Base-by-base conservation (phyloP, 2,888 invertebrate genomes). In the Machimus atricapillus region DNA sequence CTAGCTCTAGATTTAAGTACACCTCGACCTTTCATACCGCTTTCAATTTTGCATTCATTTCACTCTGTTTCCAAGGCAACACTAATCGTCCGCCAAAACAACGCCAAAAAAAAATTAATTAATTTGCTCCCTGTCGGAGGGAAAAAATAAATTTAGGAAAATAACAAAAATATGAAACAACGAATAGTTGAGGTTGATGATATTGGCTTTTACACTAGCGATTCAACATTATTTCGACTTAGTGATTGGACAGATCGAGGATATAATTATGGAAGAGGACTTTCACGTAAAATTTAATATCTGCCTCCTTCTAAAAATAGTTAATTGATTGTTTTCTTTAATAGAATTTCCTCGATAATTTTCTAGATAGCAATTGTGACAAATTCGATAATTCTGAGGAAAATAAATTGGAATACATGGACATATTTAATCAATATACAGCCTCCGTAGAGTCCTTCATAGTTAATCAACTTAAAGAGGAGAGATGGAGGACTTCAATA, bases 341-440 rank as follows among this genome's bases (percentile, higher is more conserved):
- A 4, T 1, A 90, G 89, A 90, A 92, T 34, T 90, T 95, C 85
- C 95, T 95, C 90, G 92, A 93, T 58, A 91, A 93, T 85, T 96
- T 96, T 91, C 91, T 96, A 90, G 95, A 96, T 88, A 94, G 94
- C 90, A 93, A 96, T 91, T 96, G 95, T 93, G 89, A 91, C 16
- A 92, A 94, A 89, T 96, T 96, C 92, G 95, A 95, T 78, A 93
- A 95, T 58, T 92, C 92, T 3, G 96, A 96, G 90, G 96, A 96
- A 91, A 96, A 96, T 91, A 96, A 96, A 93, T 93, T 96, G 87
- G 93, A 94, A 88, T 96, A 96, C 91, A 96, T 94, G 91, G 94
- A 95, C 88, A 95, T 96, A 89, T 96, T 96, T 90, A 93, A 94
- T 88, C 94, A 95, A 92, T 96, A 96, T 91, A 91, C 91, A 52